Percentiles rank a stretch among this genome's conserved stretches.
Conservation (phyloP, 2,888 invertebrate genomes). For the Coremacera marginata region DNA sequence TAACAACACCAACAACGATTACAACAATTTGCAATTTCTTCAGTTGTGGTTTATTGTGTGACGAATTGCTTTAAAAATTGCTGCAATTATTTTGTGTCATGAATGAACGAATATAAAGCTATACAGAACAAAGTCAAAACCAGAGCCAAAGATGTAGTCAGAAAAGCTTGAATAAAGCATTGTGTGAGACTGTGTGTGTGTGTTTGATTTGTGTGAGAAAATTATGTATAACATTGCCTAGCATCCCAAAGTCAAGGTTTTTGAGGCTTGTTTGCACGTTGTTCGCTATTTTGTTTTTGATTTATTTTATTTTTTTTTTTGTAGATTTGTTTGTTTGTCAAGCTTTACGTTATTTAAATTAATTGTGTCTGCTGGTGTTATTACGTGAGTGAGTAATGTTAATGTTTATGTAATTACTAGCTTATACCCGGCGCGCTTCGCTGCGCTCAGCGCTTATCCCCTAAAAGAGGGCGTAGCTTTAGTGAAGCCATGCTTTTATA, state of each 20-base stretch:
- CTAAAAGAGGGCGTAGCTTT: too few species aligned
- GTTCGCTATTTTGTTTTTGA: background rate
- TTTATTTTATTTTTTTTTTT: background rate
- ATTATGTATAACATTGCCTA: background rate
- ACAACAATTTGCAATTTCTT: constrained; percentile 20
- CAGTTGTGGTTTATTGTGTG: background rate
- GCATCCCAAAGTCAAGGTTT: constrained; percentile 23
- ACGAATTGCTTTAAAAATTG: constrained; percentile 3
- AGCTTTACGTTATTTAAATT: constrained; percentile 7
- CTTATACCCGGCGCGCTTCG: too few species aligned
- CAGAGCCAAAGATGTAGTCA: too few species aligned
- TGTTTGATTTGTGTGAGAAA: background rate
- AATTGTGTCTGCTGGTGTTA: background rate
- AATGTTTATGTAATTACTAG: background rate
- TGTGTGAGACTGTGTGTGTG: background rate
- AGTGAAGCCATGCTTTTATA: too few species aligned
- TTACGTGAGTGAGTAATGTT: background rate
- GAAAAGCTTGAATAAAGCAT: too few species aligned
- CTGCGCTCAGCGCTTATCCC: too few species aligned
- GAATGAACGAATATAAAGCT: background rate
- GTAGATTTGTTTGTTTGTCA: background rate
- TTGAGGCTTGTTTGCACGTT: background rate
- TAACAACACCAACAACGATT: background rate
- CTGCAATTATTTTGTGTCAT: constrained; percentile 16
- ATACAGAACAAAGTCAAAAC: background rate